Conservation (phyloP, 2,113 vertebrate genomes). For the Vireo altiloquus region DNA sequence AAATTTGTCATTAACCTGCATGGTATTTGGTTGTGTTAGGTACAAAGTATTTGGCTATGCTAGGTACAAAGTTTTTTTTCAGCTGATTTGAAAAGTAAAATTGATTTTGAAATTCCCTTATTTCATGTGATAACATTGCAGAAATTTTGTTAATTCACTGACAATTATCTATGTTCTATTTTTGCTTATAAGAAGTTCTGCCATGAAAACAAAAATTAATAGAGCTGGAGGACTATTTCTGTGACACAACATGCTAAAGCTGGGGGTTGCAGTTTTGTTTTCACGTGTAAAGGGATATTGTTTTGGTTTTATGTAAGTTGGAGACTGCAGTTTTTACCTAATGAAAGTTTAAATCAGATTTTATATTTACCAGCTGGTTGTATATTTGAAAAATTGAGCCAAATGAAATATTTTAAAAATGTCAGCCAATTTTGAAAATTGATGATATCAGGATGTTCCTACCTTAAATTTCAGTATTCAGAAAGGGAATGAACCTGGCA, state of each 20-base stretch:
- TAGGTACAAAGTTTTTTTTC: not conserved
- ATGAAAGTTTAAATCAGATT: not conserved
- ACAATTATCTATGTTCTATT: not conserved
- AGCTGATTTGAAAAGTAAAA: not conserved
- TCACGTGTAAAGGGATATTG: not conserved
- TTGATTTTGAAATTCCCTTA: not conserved
- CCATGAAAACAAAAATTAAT: not conserved
- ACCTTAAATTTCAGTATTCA: not conserved
- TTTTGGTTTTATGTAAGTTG: not conserved
- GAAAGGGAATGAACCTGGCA: not conserved
- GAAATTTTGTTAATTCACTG: not conserved
- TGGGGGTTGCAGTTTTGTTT: not conserved
- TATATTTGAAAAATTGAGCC: not conserved
- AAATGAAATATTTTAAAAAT: not conserved
- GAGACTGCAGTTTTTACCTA: not conserved
- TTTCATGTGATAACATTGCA: not conserved
- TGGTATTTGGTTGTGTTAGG: not conserved
- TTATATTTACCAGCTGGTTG: not conserved
- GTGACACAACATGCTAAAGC: not conserved
- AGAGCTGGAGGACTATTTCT: not conserved
- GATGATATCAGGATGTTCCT: not conserved
- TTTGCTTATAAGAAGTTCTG: not conserved
- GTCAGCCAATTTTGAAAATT: not conserved
- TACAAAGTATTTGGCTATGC: not conserved
- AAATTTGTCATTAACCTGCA: not conserved